phyloP scores from a whole-genome alignment of 2,888 invertebrate genomes.

The Hypselothyrea guttata region DNA sequence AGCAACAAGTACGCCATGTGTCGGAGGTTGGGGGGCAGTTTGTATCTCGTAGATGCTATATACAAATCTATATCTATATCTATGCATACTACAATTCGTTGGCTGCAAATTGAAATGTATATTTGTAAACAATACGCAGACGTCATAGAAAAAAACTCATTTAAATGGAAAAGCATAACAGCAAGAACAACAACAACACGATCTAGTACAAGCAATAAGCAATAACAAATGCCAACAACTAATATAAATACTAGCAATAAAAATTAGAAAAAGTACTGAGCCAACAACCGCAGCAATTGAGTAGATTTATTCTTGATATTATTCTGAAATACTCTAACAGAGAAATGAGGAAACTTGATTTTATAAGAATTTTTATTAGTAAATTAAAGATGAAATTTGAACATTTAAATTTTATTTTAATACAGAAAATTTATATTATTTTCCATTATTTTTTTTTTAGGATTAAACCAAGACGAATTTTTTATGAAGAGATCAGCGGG shows the following conservation, averaged over 20 bases:
- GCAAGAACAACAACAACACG: constrained; percentile 16
- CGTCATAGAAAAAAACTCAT: constrained; percentile 70
- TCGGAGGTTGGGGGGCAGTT: constrained; percentile 35
- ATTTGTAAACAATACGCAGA: constrained; percentile 74
- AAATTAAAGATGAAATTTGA: no score
- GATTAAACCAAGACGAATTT: no score
- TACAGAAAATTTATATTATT: no score
- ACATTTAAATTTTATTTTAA: no score
- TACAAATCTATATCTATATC: constrained; percentile 6
- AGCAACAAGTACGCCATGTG: constrained; percentile 53
- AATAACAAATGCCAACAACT: constrained; percentile 17
- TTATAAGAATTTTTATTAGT: no score
- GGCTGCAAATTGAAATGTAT: constrained; percentile 67
- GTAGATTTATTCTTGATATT: constrained; percentile 1
- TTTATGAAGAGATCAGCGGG: no score
- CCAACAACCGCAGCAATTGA: constrained; percentile 31
- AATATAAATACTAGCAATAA: constrained; percentile 40
- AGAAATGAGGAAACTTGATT: no score
- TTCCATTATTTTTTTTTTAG: no score
- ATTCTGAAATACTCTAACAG: no score
- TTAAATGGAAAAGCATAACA: constrained; percentile 53
- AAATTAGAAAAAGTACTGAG: constrained; percentile 44
- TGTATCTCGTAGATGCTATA: constrained; percentile 24
- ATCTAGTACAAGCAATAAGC: constrained; percentile 1
- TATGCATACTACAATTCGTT: constrained; percentile 20